phyloP scores from a whole-genome alignment of 2,888 invertebrate species.

The Ctena decussata region DNA sequence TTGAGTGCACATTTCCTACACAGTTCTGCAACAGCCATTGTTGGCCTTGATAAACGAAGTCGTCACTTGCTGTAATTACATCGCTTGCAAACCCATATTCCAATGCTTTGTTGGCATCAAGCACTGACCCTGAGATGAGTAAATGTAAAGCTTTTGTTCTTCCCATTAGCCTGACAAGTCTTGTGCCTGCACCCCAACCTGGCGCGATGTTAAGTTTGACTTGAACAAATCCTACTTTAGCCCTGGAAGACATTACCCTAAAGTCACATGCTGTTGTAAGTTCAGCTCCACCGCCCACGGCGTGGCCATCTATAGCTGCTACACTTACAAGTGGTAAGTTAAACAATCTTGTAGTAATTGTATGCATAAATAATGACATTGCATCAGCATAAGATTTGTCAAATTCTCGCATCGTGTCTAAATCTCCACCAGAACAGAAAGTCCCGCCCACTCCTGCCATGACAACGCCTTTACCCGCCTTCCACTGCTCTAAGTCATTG shows the following conservation, averaged over 20 bases:
- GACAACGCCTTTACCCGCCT: conserved; percentile 87
- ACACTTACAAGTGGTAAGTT: conserved; percentile 88
- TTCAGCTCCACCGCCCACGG: conserved; percentile 89
- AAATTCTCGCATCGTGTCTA: conserved; percentile 86
- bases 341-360: conserved; percentile 85
- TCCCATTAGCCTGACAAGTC: conserved; percentile 87
- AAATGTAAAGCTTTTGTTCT: conserved; percentile 87
- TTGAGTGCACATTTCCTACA: conserved; percentile 71
- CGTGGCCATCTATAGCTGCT: conserved; percentile 88
- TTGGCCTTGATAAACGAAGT: conserved; percentile 74
- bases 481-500: conserved; percentile 87
- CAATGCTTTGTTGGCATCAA: conserved; percentile 85
- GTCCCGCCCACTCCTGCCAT: conserved; percentile 87
- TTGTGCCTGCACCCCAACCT: conserved; percentile 88
- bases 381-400: conserved; percentile 83
- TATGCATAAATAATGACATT: conserved; percentile 88
- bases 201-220: conserved; percentile 87
- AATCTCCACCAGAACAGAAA: conserved; percentile 89
- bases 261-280: conserved; percentile 88
- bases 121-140: conserved; percentile 80
- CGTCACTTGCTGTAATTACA: conserved; percentile 77
- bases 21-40: conserved; percentile 84
- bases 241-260: conserved; percentile 86
- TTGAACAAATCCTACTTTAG: conserved; percentile 88
- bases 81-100: conserved; percentile 87